Base-by-base conservation (phyloP, 2,888 invertebrate genomes). In the Corbicula japonica region DNA sequence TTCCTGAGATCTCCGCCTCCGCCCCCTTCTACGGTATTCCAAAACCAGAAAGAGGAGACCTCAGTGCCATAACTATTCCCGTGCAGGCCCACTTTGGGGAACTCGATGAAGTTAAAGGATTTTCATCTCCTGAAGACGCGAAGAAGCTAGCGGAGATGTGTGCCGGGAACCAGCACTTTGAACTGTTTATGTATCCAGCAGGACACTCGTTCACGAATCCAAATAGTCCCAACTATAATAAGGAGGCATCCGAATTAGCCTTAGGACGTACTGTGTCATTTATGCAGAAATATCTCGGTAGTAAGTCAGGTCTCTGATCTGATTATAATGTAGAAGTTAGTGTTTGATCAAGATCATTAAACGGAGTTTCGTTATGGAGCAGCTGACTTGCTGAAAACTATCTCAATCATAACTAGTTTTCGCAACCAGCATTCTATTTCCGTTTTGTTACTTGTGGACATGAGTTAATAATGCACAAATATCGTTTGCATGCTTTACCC, bases 11-110 rank as follows among this genome's bases (percentile, higher is more conserved):
- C 6, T 87, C 86, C 32, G 92, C 92, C 0, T 82, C 90, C 2
- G 90, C 88, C 3, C 91, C 92, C 0, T 92, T 92, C 79, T 92
- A 92, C 50, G 92, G 92, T 2, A 90, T 90, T 41, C 91, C 90
- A 1, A 65, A 70, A 0, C 71, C 84, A 1, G 74, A 84, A 6
- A 70, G 88, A 5, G 90, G 86, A 38, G 91, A 92, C 68, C 76
- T 91, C 5, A 72, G 85, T 8, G 87, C 73, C 10, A 91, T 92
- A 58, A 87, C 70, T 26, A 86, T 89, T 8, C 92, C 92, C 0
- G 69, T 92, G 0, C 91, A 92, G 80, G 89, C 88, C 35, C 92
- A 92, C 69, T 92, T 91, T 79, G 92, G 88, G 2, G 79, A 83
- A 18, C 71, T 81, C 21, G 92, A 92, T 70, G 71, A 63, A 2